Conservation (phyloP, 2,888 invertebrate genomes). For the Acrobasis repandana region DNA sequence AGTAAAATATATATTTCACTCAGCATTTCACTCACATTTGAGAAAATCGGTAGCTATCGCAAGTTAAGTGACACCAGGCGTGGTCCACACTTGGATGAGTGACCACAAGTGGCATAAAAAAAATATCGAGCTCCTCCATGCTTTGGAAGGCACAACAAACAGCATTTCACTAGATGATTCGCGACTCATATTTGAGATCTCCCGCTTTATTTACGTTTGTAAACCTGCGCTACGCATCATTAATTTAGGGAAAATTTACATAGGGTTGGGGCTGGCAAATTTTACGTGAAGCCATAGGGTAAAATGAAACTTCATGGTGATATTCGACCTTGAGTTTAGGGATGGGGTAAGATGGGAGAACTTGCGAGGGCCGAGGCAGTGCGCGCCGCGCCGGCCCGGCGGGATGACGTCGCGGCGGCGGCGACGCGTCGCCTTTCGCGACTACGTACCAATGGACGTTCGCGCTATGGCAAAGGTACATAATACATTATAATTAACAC, state of each 20-base stretch:
- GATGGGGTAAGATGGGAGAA: slow-evolving; percentile 25
- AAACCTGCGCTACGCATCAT: slow-evolving; percentile 4
- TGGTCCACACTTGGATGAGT: no score
- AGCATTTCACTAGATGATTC: background rate
- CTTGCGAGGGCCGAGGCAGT: slow-evolving; percentile 46
- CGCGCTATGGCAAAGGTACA: slow-evolving; percentile 77
- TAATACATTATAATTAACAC: slow-evolving; percentile 9
- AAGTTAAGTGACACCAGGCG: no score
- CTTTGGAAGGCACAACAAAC: no score
- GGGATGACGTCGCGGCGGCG: slow-evolving; percentile 74
- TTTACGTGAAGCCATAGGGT: slow-evolving; percentile 19
- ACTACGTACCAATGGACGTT: slow-evolving; percentile 75
- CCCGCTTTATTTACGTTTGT: background rate
- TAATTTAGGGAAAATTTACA: slow-evolving; percentile 15
- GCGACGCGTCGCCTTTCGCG: slow-evolving; percentile 75
- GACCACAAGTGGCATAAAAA: no score
- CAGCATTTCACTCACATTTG: no score
- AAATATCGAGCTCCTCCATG: no score
- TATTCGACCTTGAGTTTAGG: slow-evolving; percentile 26
- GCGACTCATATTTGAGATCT: background rate
- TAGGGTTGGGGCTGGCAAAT: slow-evolving; percentile 10
- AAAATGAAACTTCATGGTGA: slow-evolving; percentile 13
- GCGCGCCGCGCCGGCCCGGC: slow-evolving; percentile 61
- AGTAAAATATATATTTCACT: no score
- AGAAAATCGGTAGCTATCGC: no score